These are phyloP conservation scores for Siniperca knerii DNA, from an alignment of 2,113 vertebrate genomes.

Conservation along the genomic window DNA sequence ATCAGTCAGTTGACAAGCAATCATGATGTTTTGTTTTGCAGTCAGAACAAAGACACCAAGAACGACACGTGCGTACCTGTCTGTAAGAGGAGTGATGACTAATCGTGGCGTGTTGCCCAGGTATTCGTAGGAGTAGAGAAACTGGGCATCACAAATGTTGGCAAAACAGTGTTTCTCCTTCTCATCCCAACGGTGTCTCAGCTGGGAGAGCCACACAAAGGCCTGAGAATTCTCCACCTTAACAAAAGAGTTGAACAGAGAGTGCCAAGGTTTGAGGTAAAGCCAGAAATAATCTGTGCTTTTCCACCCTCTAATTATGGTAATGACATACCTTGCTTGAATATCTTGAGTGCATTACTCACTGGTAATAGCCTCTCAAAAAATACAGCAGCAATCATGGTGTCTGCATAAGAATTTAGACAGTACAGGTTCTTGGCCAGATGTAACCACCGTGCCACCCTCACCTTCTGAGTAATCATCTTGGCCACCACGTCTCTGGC, in stretches of 20 bases:
- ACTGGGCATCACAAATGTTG: slow-evolving; percentile 97
- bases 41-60: not conserved
- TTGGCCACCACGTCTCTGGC: slow-evolving; percentile 96
- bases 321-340: slow-evolving; percentile 43
- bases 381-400: slow-evolving; percentile 5
- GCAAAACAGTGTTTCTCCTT: slow-evolving; percentile 91
- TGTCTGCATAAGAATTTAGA: slow-evolving; percentile 4
- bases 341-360: slow-evolving; percentile 45
- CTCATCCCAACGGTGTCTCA: slow-evolving; percentile 93
- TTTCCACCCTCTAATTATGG: slow-evolving; percentile 55
- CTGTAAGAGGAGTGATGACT: slow-evolving; percentile 96
- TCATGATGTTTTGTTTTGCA: not conserved
- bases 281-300: slow-evolving; percentile 37
- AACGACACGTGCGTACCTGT: slow-evolving; percentile 85
- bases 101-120: slow-evolving; percentile 96
- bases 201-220: slow-evolving; percentile 95
- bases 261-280: not conserved
- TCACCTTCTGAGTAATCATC: slow-evolving; percentile 94
- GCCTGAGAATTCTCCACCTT: slow-evolving; percentile 94
- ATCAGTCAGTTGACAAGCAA: not conserved
- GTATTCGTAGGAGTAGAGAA: slow-evolving; percentile 95
- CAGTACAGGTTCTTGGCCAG: not conserved
- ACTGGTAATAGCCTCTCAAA: slow-evolving; percentile 37
- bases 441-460: not conserved
- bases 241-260: not conserved